phyloP scores from a whole-genome alignment of 2,797 vertebrate species.

The Leontopithecus rosalia region DNA sequence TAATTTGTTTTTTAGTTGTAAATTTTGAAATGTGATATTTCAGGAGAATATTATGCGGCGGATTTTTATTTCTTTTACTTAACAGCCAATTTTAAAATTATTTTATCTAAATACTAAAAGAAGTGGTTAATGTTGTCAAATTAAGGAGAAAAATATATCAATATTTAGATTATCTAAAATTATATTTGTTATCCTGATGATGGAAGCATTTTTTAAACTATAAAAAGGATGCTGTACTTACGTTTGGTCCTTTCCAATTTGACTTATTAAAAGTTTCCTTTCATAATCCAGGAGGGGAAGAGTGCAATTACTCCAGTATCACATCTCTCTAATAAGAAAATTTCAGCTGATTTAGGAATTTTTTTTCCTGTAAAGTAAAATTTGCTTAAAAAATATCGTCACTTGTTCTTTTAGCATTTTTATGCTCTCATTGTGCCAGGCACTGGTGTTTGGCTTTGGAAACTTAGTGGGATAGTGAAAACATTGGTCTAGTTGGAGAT shows the following conservation, averaged over 20 bases:
- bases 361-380: neutral
- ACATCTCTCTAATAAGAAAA: conserved; percentile 8
- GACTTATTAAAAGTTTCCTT: conserved; percentile 50
- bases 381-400: conserved; percentile 21
- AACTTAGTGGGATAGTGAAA: neutral
- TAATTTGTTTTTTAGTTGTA: conserved; percentile 29
- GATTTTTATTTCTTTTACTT: conserved; percentile 25
- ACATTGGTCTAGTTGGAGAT: neutral
- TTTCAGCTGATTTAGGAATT: neutral
- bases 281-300: conserved; percentile 28
- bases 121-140: conserved; percentile 10
- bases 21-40: conserved; percentile 37
- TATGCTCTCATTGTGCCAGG: neutral
- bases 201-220: conserved; percentile 32
- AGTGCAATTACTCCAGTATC: conserved; percentile 25
- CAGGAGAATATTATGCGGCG: neutral
- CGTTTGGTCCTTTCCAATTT: conserved; percentile 1
- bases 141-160: conserved; percentile 38
- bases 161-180: conserved; percentile 53
- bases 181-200: conserved; percentile 5
- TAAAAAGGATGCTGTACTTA: conserved; percentile 2
- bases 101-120: conserved; percentile 44
- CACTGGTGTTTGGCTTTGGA: neutral
- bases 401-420: conserved; percentile 22
- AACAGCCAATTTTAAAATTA: conserved; percentile 37